These are phyloP conservation scores for Ennomos fuscantarius DNA, from an alignment of 2,888 invertebrate genomes.

Conservation along the genomic window DNA sequence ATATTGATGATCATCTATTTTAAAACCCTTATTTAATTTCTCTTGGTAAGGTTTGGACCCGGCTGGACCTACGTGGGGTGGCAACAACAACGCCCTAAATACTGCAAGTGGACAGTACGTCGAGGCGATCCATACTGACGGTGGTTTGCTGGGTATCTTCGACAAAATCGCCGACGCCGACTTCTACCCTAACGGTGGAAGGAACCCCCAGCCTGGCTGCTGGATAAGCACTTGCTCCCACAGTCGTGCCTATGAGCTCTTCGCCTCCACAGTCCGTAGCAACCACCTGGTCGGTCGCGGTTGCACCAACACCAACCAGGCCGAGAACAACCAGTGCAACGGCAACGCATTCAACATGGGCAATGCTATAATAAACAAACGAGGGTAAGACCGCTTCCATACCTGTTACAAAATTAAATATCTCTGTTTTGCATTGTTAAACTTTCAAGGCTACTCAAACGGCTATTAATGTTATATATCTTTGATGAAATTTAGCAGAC, in stretches of 20 bases:
- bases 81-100: constrained; percentile 58
- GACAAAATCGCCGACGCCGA: constrained; percentile 59
- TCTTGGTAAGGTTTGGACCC: constrained; percentile 63
- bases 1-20: no score
- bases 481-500: no score
- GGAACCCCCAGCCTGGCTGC: constrained; percentile 70
- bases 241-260: constrained; percentile 57
- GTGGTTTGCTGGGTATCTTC: constrained; percentile 63
- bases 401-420: no score
- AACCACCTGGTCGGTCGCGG: constrained; percentile 59
- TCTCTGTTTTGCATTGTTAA: no score
- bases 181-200: constrained; percentile 76
- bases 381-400: constrained; percentile 49
- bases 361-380: constrained; percentile 38
- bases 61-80: constrained; percentile 65
- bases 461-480: no score
- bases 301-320: constrained; percentile 56
- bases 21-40: not conserved
- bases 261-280: constrained; percentile 59
- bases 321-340: constrained; percentile 50
- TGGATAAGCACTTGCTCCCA: constrained; percentile 64
- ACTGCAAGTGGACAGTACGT: constrained; percentile 59
- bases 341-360: no score
- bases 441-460: no score
- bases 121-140: constrained; percentile 73